These are phyloP conservation scores for Drosophila ficusphila DNA, from an alignment of 1,140 invertebrate species.

Conservation along the genomic window DNA sequence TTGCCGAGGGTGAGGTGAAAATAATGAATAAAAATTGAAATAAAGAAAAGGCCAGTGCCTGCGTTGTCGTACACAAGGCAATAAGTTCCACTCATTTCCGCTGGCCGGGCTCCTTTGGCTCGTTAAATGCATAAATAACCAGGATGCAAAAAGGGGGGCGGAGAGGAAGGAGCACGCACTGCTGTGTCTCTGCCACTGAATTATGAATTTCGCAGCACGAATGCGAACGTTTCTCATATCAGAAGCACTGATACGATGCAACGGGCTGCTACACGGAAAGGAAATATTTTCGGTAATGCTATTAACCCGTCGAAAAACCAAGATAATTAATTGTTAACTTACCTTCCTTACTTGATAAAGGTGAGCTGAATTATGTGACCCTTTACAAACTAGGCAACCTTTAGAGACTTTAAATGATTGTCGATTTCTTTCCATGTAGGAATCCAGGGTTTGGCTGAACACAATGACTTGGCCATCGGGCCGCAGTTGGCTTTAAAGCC, in stretches of 20 bases:
- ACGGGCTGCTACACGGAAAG: neutral
- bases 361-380: no score
- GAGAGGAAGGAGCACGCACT: constrained; percentile 21
- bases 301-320: no score
- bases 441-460: neutral
- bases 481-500: constrained; percentile 47
- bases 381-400: no score
- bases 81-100: constrained; percentile 60
- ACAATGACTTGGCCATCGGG: constrained; percentile 34
- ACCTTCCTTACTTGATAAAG: no score
- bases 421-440: neutral
- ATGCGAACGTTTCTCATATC: constrained; percentile 49
- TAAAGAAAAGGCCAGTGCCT: neutral
- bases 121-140: constrained; percentile 67
- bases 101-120: constrained; percentile 30
- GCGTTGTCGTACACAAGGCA: constrained; percentile 21
- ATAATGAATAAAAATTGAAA: neutral
- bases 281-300: neutral
- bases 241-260: constrained; percentile 20
- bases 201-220: constrained; percentile 66
- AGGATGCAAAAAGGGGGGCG: constrained; percentile 1
- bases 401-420: no score
- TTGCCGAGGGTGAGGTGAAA: neutral
- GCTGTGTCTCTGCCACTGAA: constrained; percentile 48
- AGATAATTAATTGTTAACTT: no score